Evolutionary conservation across 2,888 invertebrate genomes (phyloP).

Genomic region (Eudasyphora cyanicolor): DNA sequence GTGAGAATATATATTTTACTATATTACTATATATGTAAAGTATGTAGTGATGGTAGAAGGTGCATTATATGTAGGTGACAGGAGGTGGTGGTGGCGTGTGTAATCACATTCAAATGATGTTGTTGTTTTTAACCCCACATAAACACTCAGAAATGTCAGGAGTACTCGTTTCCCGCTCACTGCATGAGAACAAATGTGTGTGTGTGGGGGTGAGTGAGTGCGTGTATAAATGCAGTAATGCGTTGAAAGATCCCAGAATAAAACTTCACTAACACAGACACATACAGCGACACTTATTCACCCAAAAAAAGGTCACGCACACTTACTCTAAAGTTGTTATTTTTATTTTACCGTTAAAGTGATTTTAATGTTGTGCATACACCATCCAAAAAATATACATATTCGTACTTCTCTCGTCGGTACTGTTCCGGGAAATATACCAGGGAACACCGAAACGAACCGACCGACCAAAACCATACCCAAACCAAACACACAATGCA

Average conservation of each 20-base stretch:
- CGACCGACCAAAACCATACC: not conserved
- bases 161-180: not conserved
- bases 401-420: not conserved
- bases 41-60: not conserved
- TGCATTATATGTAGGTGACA: no score
- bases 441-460: not conserved
- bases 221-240: slow-evolving; percentile 20
- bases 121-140: not conserved
- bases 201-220: not conserved
- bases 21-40: no score
- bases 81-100: not conserved
- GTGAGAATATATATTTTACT: no score
- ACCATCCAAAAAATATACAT: no score
- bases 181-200: not conserved
- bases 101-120: slow-evolving; percentile 2
- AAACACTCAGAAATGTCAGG: not conserved
- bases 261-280: slow-evolving; percentile 40
- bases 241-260: slow-evolving; percentile 34
- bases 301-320: slow-evolving; percentile 28
- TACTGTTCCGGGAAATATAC: no score
- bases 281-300: not conserved
- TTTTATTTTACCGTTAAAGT: slow-evolving; percentile 33
- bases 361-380: slow-evolving; percentile 45
- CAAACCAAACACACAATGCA: not conserved
- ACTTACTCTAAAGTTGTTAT: slow-evolving; percentile 17